phyloP scores from a whole-genome alignment of 2,888 invertebrate genomes.

The Zelleria hepariella region DNA sequence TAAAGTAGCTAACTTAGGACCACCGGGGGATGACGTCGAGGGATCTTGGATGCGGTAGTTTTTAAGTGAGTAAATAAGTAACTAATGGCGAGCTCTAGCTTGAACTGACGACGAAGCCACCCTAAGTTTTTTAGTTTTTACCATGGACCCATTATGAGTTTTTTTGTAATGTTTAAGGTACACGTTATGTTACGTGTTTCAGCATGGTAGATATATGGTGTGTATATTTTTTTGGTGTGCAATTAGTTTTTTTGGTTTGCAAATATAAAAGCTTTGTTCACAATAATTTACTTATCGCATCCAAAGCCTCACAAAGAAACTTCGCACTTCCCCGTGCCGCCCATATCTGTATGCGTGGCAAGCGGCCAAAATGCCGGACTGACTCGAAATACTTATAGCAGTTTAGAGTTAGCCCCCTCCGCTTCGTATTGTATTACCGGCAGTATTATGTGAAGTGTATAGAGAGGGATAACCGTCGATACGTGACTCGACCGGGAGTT shows the following conservation, averaged over 20 bases:
- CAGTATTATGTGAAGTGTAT: conserved; percentile 32
- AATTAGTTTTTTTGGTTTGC: too few species aligned
- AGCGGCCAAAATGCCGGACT: conserved; percentile 47
- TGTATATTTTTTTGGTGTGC: too few species aligned
- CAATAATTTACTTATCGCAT: too few species aligned
- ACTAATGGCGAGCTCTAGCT: too few species aligned
- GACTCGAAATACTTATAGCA: conserved; percentile 64
- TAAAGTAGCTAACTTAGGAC: conserved; percentile 49
- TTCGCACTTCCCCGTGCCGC: background rate
- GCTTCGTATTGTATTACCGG: conserved; percentile 55
- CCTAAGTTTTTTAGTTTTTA: too few species aligned
- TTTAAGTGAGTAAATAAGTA: background rate
- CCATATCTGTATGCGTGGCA: conserved; percentile 48
- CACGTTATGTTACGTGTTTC: too few species aligned
- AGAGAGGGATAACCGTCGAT: conserved; percentile 1
- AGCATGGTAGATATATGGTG: too few species aligned
- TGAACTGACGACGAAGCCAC: too few species aligned
- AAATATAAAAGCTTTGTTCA: too few species aligned
- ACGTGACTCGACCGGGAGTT: conserved; percentile 2
- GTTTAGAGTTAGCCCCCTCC: conserved; percentile 39
- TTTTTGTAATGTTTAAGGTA: too few species aligned
- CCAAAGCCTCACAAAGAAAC: background rate
- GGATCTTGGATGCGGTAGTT: background rate
- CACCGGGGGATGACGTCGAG: conserved; percentile 5
- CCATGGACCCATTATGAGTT: too few species aligned